These are phyloP conservation scores for Chironomus tepperi DNA, from an alignment of 1,140 invertebrate genomes.

Conservation along the genomic window DNA sequence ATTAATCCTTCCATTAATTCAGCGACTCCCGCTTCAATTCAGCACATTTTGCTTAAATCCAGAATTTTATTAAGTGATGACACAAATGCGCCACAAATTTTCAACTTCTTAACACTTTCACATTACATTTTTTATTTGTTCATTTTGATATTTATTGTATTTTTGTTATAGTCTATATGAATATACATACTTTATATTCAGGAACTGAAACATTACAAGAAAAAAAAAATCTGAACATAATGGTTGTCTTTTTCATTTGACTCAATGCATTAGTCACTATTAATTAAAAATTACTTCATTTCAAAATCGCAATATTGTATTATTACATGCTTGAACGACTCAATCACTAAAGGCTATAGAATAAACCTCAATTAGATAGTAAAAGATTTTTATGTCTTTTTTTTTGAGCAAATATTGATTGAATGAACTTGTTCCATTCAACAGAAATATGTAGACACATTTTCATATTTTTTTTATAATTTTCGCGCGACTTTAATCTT, in stretches of 20 bases:
- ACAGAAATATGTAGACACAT: too few species aligned
- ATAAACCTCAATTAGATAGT: neutral
- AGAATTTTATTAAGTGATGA: too few species aligned
- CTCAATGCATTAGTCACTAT: neutral
- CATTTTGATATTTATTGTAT: too few species aligned
- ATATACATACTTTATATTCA: neutral
- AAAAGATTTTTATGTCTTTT: neutral
- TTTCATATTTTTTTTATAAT: neutral
- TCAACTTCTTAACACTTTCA: too few species aligned
- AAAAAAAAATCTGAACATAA: neutral
- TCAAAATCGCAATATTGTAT: neutral
- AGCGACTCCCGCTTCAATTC: too few species aligned
- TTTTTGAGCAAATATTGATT: neutral
- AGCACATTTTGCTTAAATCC: too few species aligned
- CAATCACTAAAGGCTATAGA: neutral
- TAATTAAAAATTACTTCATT: slow-evolving; percentile 10
- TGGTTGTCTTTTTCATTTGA: slow-evolving; percentile 2
- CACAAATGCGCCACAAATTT: too few species aligned
- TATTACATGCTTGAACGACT: neutral
- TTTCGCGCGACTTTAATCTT: neutral
- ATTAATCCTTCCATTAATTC: too few species aligned
- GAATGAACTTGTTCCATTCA: too few species aligned
- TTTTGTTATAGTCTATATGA: too few species aligned
- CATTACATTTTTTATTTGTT: too few species aligned
- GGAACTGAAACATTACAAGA: neutral